phyloP scores from a whole-genome alignment of 2,113 vertebrate genomes.

The Zosterops japonicus region DNA sequence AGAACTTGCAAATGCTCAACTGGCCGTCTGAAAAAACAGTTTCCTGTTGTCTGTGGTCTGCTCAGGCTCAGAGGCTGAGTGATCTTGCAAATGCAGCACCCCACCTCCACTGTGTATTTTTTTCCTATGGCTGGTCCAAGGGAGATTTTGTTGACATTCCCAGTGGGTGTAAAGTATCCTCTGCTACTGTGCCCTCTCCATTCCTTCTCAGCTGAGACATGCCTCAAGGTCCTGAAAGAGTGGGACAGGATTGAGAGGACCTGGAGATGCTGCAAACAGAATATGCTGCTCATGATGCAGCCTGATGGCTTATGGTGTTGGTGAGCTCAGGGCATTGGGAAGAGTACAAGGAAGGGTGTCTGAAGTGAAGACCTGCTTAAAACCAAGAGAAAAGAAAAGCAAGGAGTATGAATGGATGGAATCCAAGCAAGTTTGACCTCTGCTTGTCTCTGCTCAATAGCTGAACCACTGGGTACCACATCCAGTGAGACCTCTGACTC shows the following conservation, averaged over 20 bases:
- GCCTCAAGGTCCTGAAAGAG: not conserved
- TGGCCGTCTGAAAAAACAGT: not conserved
- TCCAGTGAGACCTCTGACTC: constrained; percentile 3
- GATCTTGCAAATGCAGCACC: not conserved
- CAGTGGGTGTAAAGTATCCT: not conserved
- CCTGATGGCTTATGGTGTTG: not conserved
- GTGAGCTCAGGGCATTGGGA: not conserved
- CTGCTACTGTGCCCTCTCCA: not conserved
- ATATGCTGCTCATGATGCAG: rapidly evolving
- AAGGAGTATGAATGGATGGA: not conserved
- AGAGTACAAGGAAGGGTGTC: not conserved
- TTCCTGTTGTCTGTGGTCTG: not conserved
- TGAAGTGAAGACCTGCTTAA: not conserved
- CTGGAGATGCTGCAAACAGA: not conserved
- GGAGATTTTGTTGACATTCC: not conserved
- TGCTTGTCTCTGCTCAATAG: not conserved
- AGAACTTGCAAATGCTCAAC: not conserved
- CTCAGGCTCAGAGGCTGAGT: not conserved
- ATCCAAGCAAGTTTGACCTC: not conserved
- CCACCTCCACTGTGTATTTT: not conserved
- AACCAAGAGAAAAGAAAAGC: not conserved
- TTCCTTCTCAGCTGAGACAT: not conserved
- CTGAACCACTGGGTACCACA: not conserved
- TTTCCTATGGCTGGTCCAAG: not conserved
- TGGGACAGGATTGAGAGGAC: not conserved